Evolutionary conservation across 2,888 invertebrate genomes (phyloP).

Genomic region (Drosophila nr. perissopoda): DNA sequence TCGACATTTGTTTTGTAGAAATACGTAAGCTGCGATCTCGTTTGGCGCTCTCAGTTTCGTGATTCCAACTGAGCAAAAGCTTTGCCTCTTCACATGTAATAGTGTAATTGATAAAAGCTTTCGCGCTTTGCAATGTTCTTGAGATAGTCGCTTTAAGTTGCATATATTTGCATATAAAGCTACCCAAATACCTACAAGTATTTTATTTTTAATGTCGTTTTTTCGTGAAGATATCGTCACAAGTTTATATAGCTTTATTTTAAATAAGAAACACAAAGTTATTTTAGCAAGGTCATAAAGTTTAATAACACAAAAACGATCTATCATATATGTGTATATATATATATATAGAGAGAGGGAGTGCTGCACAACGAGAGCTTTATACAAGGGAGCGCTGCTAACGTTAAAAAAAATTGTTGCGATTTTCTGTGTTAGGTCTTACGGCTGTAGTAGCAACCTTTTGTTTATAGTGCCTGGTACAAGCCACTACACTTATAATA

Average conservation of each 20-base stretch:
- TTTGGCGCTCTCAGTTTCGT: slow-evolving; percentile 8
- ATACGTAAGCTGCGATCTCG: slow-evolving; percentile 4
- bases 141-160: background rate
- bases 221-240: background rate
- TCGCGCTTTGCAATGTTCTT: background rate
- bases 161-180: background rate
- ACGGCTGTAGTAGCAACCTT: background rate
- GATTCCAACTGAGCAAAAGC: slow-evolving; percentile 46
- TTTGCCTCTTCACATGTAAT: background rate
- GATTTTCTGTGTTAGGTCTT: background rate
- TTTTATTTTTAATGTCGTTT: background rate
- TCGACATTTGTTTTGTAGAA: slow-evolving; percentile 26
- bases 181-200: background rate
- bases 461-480: background rate
- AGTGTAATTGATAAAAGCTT: slow-evolving; percentile 24
- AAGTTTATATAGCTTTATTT: background rate
- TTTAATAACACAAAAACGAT: background rate
- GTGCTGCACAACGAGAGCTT: background rate
- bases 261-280: background rate
- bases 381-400: background rate
- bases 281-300: background rate
- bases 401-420: background rate
- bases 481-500: background rate
- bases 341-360: background rate
- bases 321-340: background rate